Conservation (phyloP, 2,113 vertebrate species). For the human region GRCh38 chr6:98545001-98545500, state of each 20-base stretch:
- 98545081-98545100: conserved; percentile 82
- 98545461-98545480: conserved; percentile 67
- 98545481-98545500: conserved; percentile 15
- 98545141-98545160: conserved; percentile 80
- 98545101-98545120: conserved; percentile 79
- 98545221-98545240: conserved; percentile 87
- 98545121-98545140: conserved; percentile 78
- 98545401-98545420: conserved; percentile 80
- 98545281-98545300: conserved; percentile 87
- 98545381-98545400: conserved; percentile 82
- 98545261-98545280: conserved; percentile 87
- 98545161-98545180: conserved; percentile 80
- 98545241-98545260: conserved; percentile 84
- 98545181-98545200: conserved; percentile 82
- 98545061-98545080: conserved; percentile 83
- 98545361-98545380: conserved; percentile 86
- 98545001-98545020: conserved; percentile 86
- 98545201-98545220: conserved; percentile 79
- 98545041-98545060: conserved; percentile 83
- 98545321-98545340: conserved; percentile 87
- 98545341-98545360: conserved; percentile 85
- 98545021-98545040: conserved; percentile 85
- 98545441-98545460: conserved; percentile 72
- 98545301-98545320: conserved; percentile 86
- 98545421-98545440: conserved; percentile 78